Conservation (phyloP, 2,888 invertebrate species). For the Plusia festucae region DNA sequence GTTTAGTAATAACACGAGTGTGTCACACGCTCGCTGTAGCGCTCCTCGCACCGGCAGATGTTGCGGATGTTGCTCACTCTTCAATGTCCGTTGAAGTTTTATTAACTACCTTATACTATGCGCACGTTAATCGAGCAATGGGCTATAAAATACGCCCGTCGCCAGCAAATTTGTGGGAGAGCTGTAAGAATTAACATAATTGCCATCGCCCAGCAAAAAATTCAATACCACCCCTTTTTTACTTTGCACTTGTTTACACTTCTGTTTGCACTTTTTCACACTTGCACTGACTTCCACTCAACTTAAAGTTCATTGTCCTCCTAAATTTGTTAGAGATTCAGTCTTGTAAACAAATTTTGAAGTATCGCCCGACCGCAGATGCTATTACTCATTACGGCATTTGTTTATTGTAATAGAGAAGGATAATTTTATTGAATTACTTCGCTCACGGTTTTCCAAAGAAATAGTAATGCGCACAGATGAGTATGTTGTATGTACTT, state of each 20-base stretch:
- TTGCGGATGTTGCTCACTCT: conserved; percentile 36
- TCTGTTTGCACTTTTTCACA: neutral
- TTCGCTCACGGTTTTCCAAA: conserved; percentile 16
- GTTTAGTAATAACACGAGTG: neutral
- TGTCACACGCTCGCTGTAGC: neutral
- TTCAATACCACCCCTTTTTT: conserved; percentile 22
- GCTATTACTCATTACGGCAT: conserved; percentile 20
- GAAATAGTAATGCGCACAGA: conserved; percentile 41
- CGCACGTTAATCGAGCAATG: conserved; percentile 29
- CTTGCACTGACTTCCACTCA: neutral
- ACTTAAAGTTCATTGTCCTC: conserved; percentile 1
- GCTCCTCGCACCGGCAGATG: neutral
- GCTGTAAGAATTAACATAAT: conserved; percentile 33
- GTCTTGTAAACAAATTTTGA: neutral
- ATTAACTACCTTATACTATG: conserved; percentile 18
- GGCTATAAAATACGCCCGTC: conserved; percentile 22
- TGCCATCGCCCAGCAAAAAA: conserved; percentile 34
- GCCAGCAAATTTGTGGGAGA: conserved; percentile 29
- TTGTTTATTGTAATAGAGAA: conserved; percentile 6
- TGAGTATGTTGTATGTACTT: conserved; percentile 49
- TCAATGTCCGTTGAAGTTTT: conserved; percentile 30
- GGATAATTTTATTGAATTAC: conserved; percentile 13
- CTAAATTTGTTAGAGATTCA: neutral
- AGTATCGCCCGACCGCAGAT: conserved; percentile 7
- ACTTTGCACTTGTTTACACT: conserved; percentile 4